Conservation (phyloP, 2,888 invertebrate genomes). For the Actias luna region DNA sequence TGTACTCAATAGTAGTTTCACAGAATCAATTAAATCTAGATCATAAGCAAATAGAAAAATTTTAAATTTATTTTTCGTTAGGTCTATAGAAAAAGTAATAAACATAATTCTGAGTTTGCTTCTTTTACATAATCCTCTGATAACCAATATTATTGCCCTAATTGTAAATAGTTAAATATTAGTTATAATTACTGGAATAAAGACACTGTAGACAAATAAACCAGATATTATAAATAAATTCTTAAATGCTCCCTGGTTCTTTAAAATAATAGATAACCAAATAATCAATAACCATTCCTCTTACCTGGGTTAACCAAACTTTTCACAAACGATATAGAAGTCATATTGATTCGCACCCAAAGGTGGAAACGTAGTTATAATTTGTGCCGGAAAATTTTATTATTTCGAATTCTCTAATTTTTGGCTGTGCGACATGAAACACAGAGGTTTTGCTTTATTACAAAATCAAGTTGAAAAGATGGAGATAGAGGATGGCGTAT, state of each 20-base stretch:
- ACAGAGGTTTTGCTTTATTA: background rate
- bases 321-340: slow-evolving; percentile 73
- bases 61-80: too few species aligned
- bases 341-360: slow-evolving; percentile 51
- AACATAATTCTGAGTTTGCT: background rate
- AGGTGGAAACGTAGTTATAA: slow-evolving; percentile 15
- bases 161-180: background rate
- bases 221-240: background rate
- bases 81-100: too few species aligned
- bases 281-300: slow-evolving; percentile 4
- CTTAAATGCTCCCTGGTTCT: background rate
- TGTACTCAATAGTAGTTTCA: too few species aligned
- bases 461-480: background rate
- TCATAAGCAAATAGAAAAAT: too few species aligned
- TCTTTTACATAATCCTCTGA: slow-evolving; percentile 58
- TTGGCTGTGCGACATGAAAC: background rate
- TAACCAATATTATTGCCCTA: slow-evolving; percentile 18
- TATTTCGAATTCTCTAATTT: background rate
- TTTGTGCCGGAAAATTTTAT: background rate
- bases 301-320: slow-evolving; percentile 78
- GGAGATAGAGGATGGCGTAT: background rate
- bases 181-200: too few species aligned
- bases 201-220: too few species aligned
- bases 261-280: background rate
- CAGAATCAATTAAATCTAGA: too few species aligned